Base-by-base conservation (phyloP, 2,797 vertebrate genomes). In the Danio aesculapii region DNA sequence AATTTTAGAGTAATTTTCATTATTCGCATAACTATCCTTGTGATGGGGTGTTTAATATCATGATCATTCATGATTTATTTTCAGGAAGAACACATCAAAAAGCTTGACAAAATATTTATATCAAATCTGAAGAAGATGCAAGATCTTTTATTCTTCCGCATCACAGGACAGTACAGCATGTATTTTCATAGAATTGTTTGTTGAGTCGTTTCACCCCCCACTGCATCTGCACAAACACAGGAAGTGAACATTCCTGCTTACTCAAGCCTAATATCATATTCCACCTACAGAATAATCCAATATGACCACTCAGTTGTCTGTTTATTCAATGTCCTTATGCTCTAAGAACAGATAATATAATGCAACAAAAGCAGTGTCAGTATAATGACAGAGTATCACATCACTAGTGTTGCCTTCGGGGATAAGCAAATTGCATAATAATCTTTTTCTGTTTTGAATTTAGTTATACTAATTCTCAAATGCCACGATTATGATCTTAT, bases 221-320 rank as follows among this genome's bases (percentile, higher is more conserved):
- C 50, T 17, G 21, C 61, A 66, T 12, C 16, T 16, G 11, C 46
- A 63, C 39, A 52, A 43, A 57, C 49, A 58, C 41, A 67, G 58
- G 46, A 74, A 59, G 19, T 64, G 16, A 63, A 17, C 59, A 17
- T 44, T 50, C 30, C 44, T 69, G 76, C 76, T 69, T 77, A 50
- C 64, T 8, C 44, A 41, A 69, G 64, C 64, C 17, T 50, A 69
- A 78, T 78, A 78, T 78, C 76, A 69, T 43, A 69, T 69, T 78
- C 21, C 76, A 59, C 55, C 21, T 49, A 49, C 53, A 59, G 30
- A 69, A 39, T 21, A 11, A 16, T 41, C 55, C 16, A 17, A 47
- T 44, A 67, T 58, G 64, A 16, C 11, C 43, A 59, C 44, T 59
- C 16, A 6, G 47, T 69, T 6, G 19, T 49, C 7, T 57, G 6